Base-by-base conservation (phyloP, 1,140 invertebrate species). In the Potamilus streckersoni region DNA sequence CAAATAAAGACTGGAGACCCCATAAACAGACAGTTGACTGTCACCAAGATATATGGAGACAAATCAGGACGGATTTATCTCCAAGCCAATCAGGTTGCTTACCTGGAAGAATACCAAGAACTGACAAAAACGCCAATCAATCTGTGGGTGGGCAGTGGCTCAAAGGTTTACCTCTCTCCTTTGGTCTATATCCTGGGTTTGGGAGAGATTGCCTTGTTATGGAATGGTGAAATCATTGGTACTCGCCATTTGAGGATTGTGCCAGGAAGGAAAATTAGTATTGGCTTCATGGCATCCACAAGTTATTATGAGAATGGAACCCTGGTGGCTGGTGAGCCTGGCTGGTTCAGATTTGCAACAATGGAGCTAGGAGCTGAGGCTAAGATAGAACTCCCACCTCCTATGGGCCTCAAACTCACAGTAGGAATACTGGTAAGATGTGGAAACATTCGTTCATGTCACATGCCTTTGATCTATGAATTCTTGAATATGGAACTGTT, bases 211-310 rank as follows among this genome's bases (percentile, higher is more conserved):
- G 85, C 85, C 27, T 78, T 86, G 17, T 82, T 79, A 59, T 86
- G 85, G 85, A 81, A 85, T 71, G 85, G 85, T 56, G 85, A 85
- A 73, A 79, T 85, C 56, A 81, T 86, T 19, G 85, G 85, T 20
- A 82, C 84, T 2, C 67, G 76, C 12, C 83, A 86, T 63, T 64
- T 86, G 63, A 81, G 85, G 60, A 85, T 86, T 38, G 80, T 84
- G 19, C 82, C 85, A 19, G 85, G 85, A 3, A 63, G 82, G 20
- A 79, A 80, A 15, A 82, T 85, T 57, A 74, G 70, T 62, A 80
- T 86, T 38, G 80, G 83, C n/a, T 78, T 62, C 20, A 71, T 69
- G n/a, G 83, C 85, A 19, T 79, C 80, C 67, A 84, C 80, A 38
- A 85, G 82, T 31, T 79, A 73, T 66, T 64, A 84, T 15, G 72